These are phyloP conservation scores for Drosophila dives DNA, from an alignment of 2,888 invertebrate species.

Conservation along the genomic window DNA sequence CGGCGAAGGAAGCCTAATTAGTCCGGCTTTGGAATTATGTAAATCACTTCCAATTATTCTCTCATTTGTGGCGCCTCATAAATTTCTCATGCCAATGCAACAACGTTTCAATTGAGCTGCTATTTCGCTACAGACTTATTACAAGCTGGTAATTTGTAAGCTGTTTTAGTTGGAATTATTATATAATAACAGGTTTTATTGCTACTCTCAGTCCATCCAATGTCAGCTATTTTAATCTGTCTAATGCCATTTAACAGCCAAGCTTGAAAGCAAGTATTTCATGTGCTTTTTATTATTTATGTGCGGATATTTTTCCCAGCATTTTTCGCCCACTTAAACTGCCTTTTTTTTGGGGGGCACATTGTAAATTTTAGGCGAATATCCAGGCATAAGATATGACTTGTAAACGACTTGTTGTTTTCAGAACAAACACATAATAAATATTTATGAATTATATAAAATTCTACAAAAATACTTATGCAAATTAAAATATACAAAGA, in stretches of 20 bases:
- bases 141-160: slow-evolving; percentile 14
- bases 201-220: slow-evolving; percentile 24
- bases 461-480: neutral
- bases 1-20: slow-evolving; percentile 54
- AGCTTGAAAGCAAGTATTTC: neutral
- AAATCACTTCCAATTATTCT: neutral
- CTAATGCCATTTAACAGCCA: slow-evolving; percentile 18
- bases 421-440: neutral
- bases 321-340: neutral
- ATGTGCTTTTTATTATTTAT: slow-evolving; percentile 10
- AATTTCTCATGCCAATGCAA: neutral
- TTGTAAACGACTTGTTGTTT: slow-evolving; percentile 4
- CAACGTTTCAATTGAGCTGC: neutral
- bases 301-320: neutral
- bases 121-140: neutral
- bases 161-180: slow-evolving; percentile 46
- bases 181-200: slow-evolving; percentile 33
- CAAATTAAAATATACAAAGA: slow-evolving; percentile 1
- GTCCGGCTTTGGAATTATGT: slow-evolving; percentile 39
- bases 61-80: neutral
- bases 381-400: neutral
- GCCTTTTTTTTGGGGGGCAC: neutral
- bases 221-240: slow-evolving; percentile 27
- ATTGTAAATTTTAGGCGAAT: neutral
- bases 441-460: slow-evolving; percentile 22